These are phyloP conservation scores for Scarus forsteni DNA, from an alignment of 2,797 vertebrate genomes.

Conservation along the genomic window DNA sequence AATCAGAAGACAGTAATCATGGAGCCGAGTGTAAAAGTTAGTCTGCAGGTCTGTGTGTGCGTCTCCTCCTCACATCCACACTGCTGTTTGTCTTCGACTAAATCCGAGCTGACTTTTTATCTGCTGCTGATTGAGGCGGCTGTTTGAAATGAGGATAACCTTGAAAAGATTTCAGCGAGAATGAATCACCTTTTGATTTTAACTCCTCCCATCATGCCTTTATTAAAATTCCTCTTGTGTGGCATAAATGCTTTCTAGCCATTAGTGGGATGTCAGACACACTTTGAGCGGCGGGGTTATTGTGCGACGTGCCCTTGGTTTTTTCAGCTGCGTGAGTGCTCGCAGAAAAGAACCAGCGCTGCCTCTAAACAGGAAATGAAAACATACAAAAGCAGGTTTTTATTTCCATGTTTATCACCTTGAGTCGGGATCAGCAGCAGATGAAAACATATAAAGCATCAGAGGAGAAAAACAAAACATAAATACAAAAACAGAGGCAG, in stretches of 20 bases:
- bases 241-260: conserved; percentile 69
- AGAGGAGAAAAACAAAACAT: conserved; percentile 43
- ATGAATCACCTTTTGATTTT: conserved; percentile 60
- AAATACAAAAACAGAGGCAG: conserved; percentile 16
- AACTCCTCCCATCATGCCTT: conserved; percentile 60
- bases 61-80: not conserved
- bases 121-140: conserved; percentile 28
- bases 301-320: conserved; percentile 63
- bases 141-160: conserved; percentile 64
- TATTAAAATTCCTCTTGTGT: conserved; percentile 68
- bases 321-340: conserved; percentile 30
- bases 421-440: conserved; percentile 57
- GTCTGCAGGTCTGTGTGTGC: not conserved
- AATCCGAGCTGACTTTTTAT: conserved; percentile 31
- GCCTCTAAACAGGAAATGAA: conserved; percentile 58
- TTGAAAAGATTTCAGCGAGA: conserved; percentile 55
- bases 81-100: conserved; percentile 35
- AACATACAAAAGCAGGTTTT: conserved; percentile 66
- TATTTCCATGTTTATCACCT: conserved; percentile 74
- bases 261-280: conserved; percentile 57
- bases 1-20: too few species aligned
- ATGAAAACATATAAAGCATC: conserved; percentile 57
- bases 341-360: conserved; percentile 26
- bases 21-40: not conserved
- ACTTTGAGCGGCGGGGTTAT: conserved; percentile 33